Evolutionary conservation across 2,113 vertebrate genomes (phyloP).

Genomic region (Climacteris rufus): DNA sequence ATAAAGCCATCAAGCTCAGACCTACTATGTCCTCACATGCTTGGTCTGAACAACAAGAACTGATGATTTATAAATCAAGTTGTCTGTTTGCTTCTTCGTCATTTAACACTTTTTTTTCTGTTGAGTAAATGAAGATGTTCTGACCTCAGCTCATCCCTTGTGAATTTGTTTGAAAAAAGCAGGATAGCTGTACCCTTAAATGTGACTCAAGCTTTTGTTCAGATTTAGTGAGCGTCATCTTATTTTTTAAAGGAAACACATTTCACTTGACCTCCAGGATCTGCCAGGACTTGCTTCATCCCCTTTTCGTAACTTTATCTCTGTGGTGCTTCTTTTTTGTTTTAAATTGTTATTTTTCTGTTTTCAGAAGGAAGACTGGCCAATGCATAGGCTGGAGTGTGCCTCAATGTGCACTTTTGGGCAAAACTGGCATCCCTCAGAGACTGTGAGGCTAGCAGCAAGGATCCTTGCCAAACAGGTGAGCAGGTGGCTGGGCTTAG

Average conservation of each 20-base stretch:
- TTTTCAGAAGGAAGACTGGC: slow-evolving; percentile 90
- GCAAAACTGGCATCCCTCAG: slow-evolving; percentile 90
- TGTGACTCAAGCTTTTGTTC: slow-evolving; percentile 46
- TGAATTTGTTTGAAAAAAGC: slow-evolving; percentile 1
- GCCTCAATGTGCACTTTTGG: slow-evolving; percentile 86
- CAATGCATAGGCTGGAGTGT: slow-evolving; percentile 95
- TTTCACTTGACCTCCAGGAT: slow-evolving; percentile 64
- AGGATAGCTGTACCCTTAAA: slow-evolving; percentile 7
- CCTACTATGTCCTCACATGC: not conserved
- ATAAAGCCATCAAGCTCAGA: slow-evolving; percentile 38
- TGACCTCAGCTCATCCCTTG: slow-evolving; percentile 19
- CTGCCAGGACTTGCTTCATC: slow-evolving; percentile 3
- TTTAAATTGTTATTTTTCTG: not conserved
- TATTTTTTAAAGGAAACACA: slow-evolving; percentile 67
- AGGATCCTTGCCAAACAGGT: slow-evolving; percentile 93
- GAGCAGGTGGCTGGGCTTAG: not conserved
- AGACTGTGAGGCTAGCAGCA: slow-evolving; percentile 87
- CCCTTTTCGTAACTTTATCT: not conserved
- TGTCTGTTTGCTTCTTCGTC: slow-evolving; percentile 29
- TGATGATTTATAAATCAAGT: slow-evolving; percentile 33
- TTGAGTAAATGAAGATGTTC: slow-evolving; percentile 22
- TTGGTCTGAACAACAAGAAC: slow-evolving; percentile 44
- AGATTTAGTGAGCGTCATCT: not conserved
- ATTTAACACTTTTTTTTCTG: not conserved
- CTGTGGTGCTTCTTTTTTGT: not conserved